These are phyloP conservation scores for Parauchenoglanis ngamensis DNA, from an alignment of 2,797 vertebrate genomes.

Conservation along the genomic window DNA sequence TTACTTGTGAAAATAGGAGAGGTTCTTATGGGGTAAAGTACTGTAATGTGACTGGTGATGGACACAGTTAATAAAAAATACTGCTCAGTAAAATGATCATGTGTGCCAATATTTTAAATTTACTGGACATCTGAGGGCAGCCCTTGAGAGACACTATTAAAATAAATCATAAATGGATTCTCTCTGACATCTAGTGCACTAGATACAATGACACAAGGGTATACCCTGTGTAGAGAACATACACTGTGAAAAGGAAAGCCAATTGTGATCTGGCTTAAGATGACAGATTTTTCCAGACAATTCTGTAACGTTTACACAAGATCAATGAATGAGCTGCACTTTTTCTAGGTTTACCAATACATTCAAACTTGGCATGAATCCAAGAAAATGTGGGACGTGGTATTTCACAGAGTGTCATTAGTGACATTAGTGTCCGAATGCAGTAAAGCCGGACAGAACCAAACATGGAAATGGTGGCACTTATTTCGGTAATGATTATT, in stretches of 20 bases:
- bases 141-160: neutral
- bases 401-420: neutral
- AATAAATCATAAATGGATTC: neutral
- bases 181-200: neutral
- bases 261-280: neutral
- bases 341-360: neutral
- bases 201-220: neutral
- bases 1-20: neutral
- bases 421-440: neutral
- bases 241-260: neutral
- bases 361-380: neutral
- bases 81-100: neutral
- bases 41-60: neutral
- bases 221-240: neutral
- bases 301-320: neutral
- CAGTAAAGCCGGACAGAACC: neutral
- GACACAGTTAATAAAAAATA: conserved; percentile 5
- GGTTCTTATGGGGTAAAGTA: neutral
- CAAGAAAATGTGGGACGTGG: neutral
- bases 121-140: neutral
- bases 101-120: neutral
- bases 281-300: neutral
- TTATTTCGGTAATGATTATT: neutral
- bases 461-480: neutral
- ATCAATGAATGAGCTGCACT: neutral